Evolutionary conservation across 2,888 invertebrate species (phyloP), one percentile per base, ranked within the genome.

Genomic region (Hirtodrosophila histrioides): DNA sequence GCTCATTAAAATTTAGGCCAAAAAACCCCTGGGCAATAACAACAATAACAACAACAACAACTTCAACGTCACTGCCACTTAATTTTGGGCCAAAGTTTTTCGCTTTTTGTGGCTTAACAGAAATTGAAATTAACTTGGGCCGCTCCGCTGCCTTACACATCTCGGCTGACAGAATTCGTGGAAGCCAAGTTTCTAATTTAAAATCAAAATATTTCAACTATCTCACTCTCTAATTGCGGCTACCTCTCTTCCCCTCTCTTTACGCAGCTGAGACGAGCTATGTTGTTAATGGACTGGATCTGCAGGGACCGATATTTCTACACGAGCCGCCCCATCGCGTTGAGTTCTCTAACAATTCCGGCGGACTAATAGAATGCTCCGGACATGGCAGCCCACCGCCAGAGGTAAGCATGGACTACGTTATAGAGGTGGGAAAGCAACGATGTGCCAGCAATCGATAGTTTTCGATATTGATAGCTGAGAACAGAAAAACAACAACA

Each of bases 301-400:
- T 95, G 61, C 95, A 95, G 87, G 94, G 95, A 75, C 94, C 94
- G 64, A 93, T 93, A 82, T 94, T 95, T 91, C 92, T 94, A 75
- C 92, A 93, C 81, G 95, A 95, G 89, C 96, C 96, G 4, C 94
- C 95, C 27, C 95, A 95, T 89, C 94, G 94, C 89, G 94, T 95
- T 63, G 95, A 96, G 91, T 96, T 95, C 92, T 95, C 95, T 86
- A 95, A 95, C 92, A 94, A 94, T 90, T 94, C 95, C 0, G 96
- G 96, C 9, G 94, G 93, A 39, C 93, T 93, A 60, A 93, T 95
- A 79, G 95, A 94, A 91, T 96, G 96, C 88, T 93, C 94, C 45
- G 94, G 95, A 10, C 94, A 93, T 83, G 94, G 94, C 63, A 94
- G 93, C 88, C 95, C 95, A 57, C 93, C 94, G 48, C 95, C 95